Evolutionary conservation across 2,888 invertebrate species (phyloP), one percentile per base, ranked within the genome.

Genomic region (Panopea generosa): DNA sequence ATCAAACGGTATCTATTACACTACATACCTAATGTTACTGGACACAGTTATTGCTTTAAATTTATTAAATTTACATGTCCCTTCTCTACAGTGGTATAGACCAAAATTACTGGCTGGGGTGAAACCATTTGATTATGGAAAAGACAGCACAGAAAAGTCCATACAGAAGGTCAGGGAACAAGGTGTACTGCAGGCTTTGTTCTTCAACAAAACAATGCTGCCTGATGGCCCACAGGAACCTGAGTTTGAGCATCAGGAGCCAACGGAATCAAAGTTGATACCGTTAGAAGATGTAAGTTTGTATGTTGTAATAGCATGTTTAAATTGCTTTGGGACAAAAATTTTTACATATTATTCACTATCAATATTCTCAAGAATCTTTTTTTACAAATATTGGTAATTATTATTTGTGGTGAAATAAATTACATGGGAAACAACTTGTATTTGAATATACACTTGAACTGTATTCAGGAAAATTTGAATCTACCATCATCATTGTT

Each of bases 201-300:
- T 90, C 87, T 93, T 93, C 86, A 87, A 89, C 77, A 91, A 91
- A 72, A 79, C 84, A 77, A 95, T 94, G 93, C 96, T 98, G 79
- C 98, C 98, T 0, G 98, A 98, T 90, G 95, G 96, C 27, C 94
- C 98, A 0, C 94, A 95, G 24, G 98, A 98, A 93, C 97, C 98
- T 1, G 97, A 98, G 86, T 94, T 95, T 66, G 97, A 97, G 93
- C 95, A 95, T 20, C 96, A 96, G 87, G 94, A 94, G 33, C 95
- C 95, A 81, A 94, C 95, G 2, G 97, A 97, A 90, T 96, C 97
- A 0, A 95, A 95, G 75, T 94, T 95, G 20, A 98, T 98, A 92
- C 98, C 98, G 0, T 93, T 97, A 65, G 97, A 98, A 82, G 98
- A 98, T 93, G 95, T 92, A 81, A 90, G 91, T 86, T 33, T 33